These are phyloP conservation scores for Ahaetulla prasina DNA, from an alignment of 2,113 vertebrate species.

Conservation along the genomic window DNA sequence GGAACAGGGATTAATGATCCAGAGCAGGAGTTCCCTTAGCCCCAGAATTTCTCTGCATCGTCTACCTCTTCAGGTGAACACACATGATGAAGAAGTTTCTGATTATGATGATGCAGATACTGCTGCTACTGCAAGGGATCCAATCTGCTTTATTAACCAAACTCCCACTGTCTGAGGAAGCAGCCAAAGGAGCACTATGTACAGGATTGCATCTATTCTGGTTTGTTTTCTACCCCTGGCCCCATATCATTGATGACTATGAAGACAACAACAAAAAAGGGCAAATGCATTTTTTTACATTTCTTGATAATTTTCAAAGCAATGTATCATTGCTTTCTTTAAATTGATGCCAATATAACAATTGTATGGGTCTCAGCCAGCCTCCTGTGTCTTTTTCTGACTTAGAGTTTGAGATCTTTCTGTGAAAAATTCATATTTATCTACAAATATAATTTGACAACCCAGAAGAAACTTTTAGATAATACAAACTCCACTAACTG, in stretches of 20 bases:
- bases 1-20: constrained; percentile 49
- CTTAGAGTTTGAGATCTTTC: constrained; percentile 57
- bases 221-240: constrained; percentile 60
- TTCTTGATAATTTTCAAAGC: constrained; percentile 69
- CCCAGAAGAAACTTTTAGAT: neutral
- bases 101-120: constrained; percentile 41
- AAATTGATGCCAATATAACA: constrained; percentile 63
- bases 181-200: constrained; percentile 43
- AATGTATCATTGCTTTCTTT: constrained; percentile 65
- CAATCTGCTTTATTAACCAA: constrained; percentile 32
- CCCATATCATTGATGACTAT: constrained; percentile 47
- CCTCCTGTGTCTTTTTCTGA: constrained; percentile 69
- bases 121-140: constrained; percentile 60
- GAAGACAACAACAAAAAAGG: constrained; percentile 57
- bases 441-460: constrained; percentile 31
- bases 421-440: constrained; percentile 47
- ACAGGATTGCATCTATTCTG: constrained; percentile 56
- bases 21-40: constrained; percentile 37
- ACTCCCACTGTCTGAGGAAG: constrained; percentile 23
- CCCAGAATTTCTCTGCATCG: constrained; percentile 46
- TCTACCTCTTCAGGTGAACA: constrained; percentile 41
- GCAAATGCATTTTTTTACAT: constrained; percentile 71
- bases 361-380: constrained; percentile 65
- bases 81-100: neutral
- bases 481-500: neutral